Evolutionary conservation across 2,888 invertebrate genomes (phyloP).

Genomic region (Parasteatoda lunata): DNA sequence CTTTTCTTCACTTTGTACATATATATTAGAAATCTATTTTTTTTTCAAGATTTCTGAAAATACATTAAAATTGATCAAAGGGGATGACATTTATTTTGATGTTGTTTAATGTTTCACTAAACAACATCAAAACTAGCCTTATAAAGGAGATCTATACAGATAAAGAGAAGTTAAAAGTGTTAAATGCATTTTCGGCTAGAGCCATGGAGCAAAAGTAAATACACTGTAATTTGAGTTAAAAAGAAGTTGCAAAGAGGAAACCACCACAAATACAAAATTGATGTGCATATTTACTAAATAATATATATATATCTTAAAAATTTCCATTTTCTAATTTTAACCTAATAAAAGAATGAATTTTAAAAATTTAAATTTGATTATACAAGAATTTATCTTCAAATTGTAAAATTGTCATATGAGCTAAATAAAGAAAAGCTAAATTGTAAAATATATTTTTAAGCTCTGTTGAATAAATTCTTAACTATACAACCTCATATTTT

Average conservation of each 20-base stretch:
- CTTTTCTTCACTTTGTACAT: conserved; percentile 65
- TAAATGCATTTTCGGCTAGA: conserved; percentile 67
- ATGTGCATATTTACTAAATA: background rate
- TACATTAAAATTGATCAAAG: conserved; percentile 68
- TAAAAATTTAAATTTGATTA: too few species aligned
- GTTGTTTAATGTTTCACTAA: conserved; percentile 15
- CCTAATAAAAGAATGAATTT: too few species aligned
- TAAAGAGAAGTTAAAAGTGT: conserved; percentile 65
- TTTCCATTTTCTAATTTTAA: too few species aligned
- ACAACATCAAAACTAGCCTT: conserved; percentile 32
- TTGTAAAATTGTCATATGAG: too few species aligned
- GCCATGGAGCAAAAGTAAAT: conserved; percentile 65
- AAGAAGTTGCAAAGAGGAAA: conserved; percentile 63
- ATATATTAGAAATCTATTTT: conserved; percentile 68
- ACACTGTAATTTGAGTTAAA: conserved; percentile 49
- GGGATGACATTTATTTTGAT: conserved; percentile 44
- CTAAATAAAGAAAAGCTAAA: too few species aligned
- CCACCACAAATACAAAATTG: conserved; percentile 16
- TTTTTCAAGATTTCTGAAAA: conserved; percentile 65
- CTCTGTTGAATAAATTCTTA: too few species aligned
- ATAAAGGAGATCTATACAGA: conserved; percentile 50
- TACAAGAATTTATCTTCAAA: too few species aligned
- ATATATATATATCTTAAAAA: too few species aligned
- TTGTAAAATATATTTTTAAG: too few species aligned
- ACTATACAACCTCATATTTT: too few species aligned